Conservation (phyloP, 2,888 invertebrate genomes). For the Lochmaea capreae region DNA sequence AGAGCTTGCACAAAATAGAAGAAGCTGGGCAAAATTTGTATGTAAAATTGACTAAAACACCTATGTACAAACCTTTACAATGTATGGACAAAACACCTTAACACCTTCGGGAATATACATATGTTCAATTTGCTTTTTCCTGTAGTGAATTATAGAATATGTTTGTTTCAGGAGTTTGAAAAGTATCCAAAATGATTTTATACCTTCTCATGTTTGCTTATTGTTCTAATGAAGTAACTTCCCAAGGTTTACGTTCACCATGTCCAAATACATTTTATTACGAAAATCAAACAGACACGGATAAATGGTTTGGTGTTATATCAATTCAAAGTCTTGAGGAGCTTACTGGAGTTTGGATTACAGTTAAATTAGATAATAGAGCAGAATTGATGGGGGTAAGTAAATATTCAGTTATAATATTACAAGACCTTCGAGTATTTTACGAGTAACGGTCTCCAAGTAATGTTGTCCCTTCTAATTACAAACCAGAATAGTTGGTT, state of each 20-base stretch:
- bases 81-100: too few relatives aligned
- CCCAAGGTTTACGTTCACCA: slow-evolving; percentile 59
- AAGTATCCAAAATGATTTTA: slow-evolving; percentile 15
- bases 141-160: background rate
- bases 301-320: slow-evolving; percentile 72
- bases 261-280: slow-evolving; percentile 69
- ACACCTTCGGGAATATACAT: too few relatives aligned
- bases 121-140: too few relatives aligned
- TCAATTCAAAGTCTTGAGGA: slow-evolving; percentile 69
- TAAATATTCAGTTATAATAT: slow-evolving; percentile 24
- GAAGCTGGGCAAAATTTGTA: too few relatives aligned
- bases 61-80: too few relatives aligned
- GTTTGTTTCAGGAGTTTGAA: background rate
- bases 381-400: slow-evolving; percentile 74
- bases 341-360: slow-evolving; percentile 72
- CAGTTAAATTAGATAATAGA: slow-evolving; percentile 70
- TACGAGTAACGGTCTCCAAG: too few relatives aligned
- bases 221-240: slow-evolving; percentile 17
- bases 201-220: slow-evolving; percentile 11
- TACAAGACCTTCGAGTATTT: too few relatives aligned
- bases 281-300: slow-evolving; percentile 62
- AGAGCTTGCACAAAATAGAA: too few relatives aligned
- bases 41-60: too few relatives aligned
- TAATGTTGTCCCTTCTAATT: too few relatives aligned
- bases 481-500: too few relatives aligned